Evolutionary conservation across 2,113 vertebrate species (phyloP).

Genomic region (Vidua chalybeata): DNA sequence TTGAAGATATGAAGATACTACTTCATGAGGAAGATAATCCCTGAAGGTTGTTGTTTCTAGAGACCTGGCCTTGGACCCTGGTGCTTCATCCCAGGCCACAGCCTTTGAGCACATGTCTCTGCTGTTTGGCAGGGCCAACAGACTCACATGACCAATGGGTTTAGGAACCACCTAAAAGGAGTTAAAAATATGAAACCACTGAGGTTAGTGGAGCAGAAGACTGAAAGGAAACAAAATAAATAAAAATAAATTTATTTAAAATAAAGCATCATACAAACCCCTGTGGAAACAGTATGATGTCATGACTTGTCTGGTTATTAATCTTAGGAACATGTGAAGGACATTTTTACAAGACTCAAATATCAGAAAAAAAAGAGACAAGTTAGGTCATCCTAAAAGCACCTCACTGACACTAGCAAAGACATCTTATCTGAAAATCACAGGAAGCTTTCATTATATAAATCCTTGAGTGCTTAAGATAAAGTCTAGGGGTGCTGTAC

Average conservation of each 20-base stretch:
- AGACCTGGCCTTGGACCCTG: background rate
- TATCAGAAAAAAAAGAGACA: background rate
- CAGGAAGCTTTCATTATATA: background rate
- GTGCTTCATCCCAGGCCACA: background rate
- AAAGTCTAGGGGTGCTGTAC: background rate
- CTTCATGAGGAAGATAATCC: background rate
- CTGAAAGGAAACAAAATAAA: background rate
- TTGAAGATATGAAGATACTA: background rate
- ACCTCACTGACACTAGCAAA: background rate
- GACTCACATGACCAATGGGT: background rate
- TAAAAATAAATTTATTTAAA: background rate
- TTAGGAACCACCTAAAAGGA: background rate
- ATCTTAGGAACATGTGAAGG: background rate
- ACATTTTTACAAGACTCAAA: background rate
- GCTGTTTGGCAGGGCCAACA: background rate
- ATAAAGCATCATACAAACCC: background rate
- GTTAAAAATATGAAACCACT: background rate
- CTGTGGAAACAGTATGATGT: background rate
- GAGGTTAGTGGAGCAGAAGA: background rate
- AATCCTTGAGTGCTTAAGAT: background rate
- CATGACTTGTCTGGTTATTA: background rate
- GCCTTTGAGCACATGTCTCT: fast-evolving
- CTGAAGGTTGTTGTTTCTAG: background rate
- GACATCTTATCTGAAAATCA: background rate
- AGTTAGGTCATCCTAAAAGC: background rate